A percentile compares a stretch with the other conserved stretches of the same genome.
Evolutionary conservation across 1,140 invertebrate genomes (phyloP).

Genomic region (Drosophila tani): DNA sequence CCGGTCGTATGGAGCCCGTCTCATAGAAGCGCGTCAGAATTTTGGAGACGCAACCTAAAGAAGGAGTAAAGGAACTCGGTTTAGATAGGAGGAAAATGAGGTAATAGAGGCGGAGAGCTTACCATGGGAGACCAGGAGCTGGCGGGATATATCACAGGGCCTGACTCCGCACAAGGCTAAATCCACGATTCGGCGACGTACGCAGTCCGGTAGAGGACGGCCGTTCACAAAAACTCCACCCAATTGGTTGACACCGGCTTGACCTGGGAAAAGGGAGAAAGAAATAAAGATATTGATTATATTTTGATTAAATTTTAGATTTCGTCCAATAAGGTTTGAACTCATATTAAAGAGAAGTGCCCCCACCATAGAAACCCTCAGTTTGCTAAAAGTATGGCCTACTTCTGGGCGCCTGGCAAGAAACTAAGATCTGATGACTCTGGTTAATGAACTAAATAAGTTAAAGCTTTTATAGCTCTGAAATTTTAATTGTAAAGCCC

Average conservation of each 20-base stretch:
- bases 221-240: constrained; percentile 99
- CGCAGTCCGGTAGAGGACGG: constrained; percentile 95
- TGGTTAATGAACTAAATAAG: background rate
- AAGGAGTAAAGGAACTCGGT: background rate
- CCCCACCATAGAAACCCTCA: background rate
- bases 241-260: constrained; percentile 97
- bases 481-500: background rate
- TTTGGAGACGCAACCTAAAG: constrained; percentile 93
- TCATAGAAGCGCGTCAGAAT: constrained; percentile 98
- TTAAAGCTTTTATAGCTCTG: too few relatives aligned
- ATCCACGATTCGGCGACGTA: constrained; percentile 97
- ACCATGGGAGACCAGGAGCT: constrained; percentile 97
- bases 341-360: background rate
- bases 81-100: background rate
- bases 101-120: constrained; percentile 11
- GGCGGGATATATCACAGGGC: constrained; percentile 97
- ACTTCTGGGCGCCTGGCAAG: background rate
- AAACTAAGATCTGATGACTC: too few relatives aligned
- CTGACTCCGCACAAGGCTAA: constrained; percentile 95
- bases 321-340: background rate
- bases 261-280: constrained; percentile 87
- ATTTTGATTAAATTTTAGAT: background rate
- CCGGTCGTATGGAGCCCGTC: constrained; percentile 96
- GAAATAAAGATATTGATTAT: background rate
- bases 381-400: background rate